Base-by-base conservation (phyloP, 1,140 invertebrate species). In the Penaeus japonicus region DNA sequence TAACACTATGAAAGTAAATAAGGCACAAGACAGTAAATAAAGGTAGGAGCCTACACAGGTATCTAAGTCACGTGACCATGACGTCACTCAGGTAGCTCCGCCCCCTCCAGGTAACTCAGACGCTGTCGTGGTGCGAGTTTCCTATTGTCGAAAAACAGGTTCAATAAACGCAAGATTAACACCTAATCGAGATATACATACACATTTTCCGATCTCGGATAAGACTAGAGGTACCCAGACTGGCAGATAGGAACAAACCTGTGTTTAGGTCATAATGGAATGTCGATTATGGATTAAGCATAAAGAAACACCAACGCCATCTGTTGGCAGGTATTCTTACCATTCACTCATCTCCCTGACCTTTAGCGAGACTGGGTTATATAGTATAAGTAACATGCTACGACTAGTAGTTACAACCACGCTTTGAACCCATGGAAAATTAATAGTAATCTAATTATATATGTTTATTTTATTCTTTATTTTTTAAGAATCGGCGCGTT, bases 51-150 rank as follows among this genome's bases (percentile, higher is more conserved):
- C 27, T 30, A n/a, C 70, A 73, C 70, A 73, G 70, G 70, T 73
- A 73, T 73, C 47, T 0, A 24, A 30, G 70, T 73, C 70, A 73
- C 70, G 70, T 73, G 70, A 73, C n/a, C 70, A 47, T 73, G 70
- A 73, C 70, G 70, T 73, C 70, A 73, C 70, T 32, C 62, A 73
- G 70, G 70, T 73, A 73, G n/a, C 70, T 73, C 70, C 70, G 12
- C 70, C 70, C 62, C 24, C 70, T 73, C 35, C 70, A 73, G 70
- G 70, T 73, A 73, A 73, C 20, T 30, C 70, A 18, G 70, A 5
- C 5, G 70, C 27, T 24, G 70, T 30, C n/a, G 70, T 73, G 27
- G 17, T 27, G 10, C 27, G 18, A 73, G 4, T 24, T 18, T 30
- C 27, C 70, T 24, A 30, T 30, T 27, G 35, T 73, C 27, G 15